A percentile compares a stretch with the other conserved stretches of the same genome.
These are phyloP conservation scores for Adelphocoris suturalis DNA, from an alignment of 2,888 invertebrate genomes.

Conservation along the genomic window DNA sequence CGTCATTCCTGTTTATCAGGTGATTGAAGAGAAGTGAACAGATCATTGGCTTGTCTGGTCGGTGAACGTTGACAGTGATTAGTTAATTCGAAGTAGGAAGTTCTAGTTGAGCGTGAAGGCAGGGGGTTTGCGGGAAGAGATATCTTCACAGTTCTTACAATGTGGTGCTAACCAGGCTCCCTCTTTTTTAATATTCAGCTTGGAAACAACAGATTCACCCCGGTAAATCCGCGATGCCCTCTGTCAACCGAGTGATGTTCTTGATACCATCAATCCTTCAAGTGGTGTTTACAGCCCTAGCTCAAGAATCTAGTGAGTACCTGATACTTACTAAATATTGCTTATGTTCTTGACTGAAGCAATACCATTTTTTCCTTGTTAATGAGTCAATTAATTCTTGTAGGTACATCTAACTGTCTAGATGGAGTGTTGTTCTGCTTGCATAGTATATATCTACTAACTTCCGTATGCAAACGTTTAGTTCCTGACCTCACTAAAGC, in stretches of 20 bases:
- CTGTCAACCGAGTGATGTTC: slow-evolving; percentile 11
- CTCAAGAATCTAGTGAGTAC: slow-evolving; percentile 5
- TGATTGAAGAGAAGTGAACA: background rate
- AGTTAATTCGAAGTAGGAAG: slow-evolving; percentile 16
- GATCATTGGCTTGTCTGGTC: background rate
- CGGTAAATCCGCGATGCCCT: background rate
- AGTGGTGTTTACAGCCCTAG: background rate
- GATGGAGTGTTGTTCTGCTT: too few relatives aligned
- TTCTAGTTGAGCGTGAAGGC: slow-evolving; percentile 3
- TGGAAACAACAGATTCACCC: background rate
- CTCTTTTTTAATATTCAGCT: background rate
- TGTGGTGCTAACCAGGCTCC: slow-evolving; percentile 10
- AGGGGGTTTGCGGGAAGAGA: background rate
- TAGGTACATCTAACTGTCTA: too few relatives aligned
- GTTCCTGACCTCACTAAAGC: too few relatives aligned
- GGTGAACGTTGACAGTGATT: background rate
- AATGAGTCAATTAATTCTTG: too few relatives aligned
- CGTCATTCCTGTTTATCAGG: background rate
- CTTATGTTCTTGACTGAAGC: background rate
- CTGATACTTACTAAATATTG: background rate
- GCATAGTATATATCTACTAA: too few relatives aligned
- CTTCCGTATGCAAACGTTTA: too few relatives aligned
- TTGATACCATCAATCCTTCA: slow-evolving; percentile 1
- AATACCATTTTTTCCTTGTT: too few relatives aligned
- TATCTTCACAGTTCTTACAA: background rate